Conservation (phyloP, 2,113 vertebrate genomes). For the Sinocyclocheilus rhinocerous region DNA sequence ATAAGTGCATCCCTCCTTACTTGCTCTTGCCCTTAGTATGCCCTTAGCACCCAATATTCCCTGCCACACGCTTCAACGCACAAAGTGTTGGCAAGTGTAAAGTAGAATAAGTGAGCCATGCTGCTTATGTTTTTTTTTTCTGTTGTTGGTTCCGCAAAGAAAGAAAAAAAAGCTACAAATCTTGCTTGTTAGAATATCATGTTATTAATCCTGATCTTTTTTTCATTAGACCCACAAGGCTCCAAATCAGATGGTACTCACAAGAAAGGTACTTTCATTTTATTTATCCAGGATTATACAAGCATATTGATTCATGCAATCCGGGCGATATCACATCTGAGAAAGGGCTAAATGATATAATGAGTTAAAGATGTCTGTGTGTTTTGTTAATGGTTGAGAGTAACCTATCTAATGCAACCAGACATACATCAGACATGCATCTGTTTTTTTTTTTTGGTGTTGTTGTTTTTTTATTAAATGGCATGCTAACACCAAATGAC, state of each 20-base stretch:
- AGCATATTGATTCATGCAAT: slow-evolving; percentile 49
- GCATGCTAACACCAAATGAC: neutral
- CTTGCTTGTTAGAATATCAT: slow-evolving; percentile 77
- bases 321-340: slow-evolving; percentile 28
- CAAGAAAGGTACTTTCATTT: slow-evolving; percentile 83
- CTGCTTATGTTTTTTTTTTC: slow-evolving; percentile 71
- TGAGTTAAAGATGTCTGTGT: slow-evolving; percentile 11
- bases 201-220: slow-evolving; percentile 84
- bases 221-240: slow-evolving; percentile 84
- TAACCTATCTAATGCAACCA: neutral
- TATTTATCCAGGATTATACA: slow-evolving; percentile 60
- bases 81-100: slow-evolving; percentile 74
- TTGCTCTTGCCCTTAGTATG: slow-evolving; percentile 78
- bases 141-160: slow-evolving; percentile 73
- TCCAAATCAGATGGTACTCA: slow-evolving; percentile 83
- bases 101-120: slow-evolving; percentile 70
- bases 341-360: slow-evolving; percentile 15
- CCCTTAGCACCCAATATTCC: slow-evolving; percentile 60
- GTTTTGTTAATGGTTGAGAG: slow-evolving; percentile 18
- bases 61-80: slow-evolving; percentile 71
- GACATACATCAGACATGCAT: neutral
- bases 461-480: neutral
- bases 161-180: slow-evolving; percentile 66
- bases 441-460: too few species aligned
- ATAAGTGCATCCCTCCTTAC: slow-evolving; percentile 74